Conservation (phyloP, 2,113 vertebrate species). For the Heterochromis multidens region DNA sequence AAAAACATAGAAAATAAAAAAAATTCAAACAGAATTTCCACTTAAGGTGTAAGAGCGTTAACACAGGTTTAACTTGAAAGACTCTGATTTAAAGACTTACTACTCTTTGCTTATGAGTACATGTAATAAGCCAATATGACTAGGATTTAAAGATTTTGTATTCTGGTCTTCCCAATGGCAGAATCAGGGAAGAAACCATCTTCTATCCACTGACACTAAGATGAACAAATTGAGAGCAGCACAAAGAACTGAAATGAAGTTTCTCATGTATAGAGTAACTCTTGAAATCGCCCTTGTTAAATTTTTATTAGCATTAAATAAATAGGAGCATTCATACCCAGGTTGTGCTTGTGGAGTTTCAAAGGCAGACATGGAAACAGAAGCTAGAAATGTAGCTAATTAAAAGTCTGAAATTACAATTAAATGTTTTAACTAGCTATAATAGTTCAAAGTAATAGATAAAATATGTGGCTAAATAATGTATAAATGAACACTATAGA, state of each 20-base stretch:
- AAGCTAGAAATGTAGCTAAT: too few relatives aligned
- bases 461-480: not conserved
- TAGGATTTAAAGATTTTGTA: not conserved
- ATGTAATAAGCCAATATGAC: not conserved
- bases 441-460: not conserved
- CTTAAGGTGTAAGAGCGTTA: not conserved
- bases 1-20: not conserved
- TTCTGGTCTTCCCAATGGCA: not conserved
- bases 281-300: not conserved
- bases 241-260: not conserved
- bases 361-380: not conserved
- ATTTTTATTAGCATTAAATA: not conserved
- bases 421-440: not conserved
- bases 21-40: not conserved
- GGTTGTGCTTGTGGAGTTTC: not conserved
- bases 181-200: not conserved
- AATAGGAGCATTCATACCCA: not conserved
- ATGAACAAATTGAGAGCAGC: not conserved
- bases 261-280: not conserved
- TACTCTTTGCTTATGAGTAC: not conserved
- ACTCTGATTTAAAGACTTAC: too few relatives aligned
- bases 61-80: not conserved
- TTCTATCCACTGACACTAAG: not conserved
- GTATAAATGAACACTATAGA: not conserved
- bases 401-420: not conserved